Evolutionary conservation across 2,797 vertebrate species (phyloP), one percentile per base, ranked within the genome.

Genomic region (Silurus aristotelis): DNA sequence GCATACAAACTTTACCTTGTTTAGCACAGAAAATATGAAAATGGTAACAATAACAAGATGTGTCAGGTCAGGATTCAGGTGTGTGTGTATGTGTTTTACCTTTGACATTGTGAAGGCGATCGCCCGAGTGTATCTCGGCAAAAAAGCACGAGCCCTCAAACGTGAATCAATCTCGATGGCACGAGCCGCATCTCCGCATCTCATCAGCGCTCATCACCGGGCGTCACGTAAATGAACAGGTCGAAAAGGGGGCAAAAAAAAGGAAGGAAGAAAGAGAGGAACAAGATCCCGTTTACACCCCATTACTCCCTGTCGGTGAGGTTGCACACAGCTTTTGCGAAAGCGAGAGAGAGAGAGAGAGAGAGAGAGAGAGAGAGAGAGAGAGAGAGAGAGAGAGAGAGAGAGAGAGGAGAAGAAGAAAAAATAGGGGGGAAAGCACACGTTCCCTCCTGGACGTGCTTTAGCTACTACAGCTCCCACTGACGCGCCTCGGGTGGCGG

Each of bases 381-480:
- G 31, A 31, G 3, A 38, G 38, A 38, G 38, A 38, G 38, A 38
- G 31, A 3, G 31, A 38, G 31, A 3, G 31, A 38, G 31, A 4
- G 38, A 38, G 38, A 38, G 3, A 38, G 38, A 5, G 38, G 4
- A 5, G 38, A 75, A 48, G 13, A n/a, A 15, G 43, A 71, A 68
- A 63, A 83, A 38, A 38, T 38, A 4, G 4, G 38, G 38, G 38
- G 19, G 67, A 63, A 77, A 80, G 46, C 83, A 63, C 84, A 68
- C 88, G 43, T 82, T 83, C 86, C 84, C 46, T 86, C 83, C 63
- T 83, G n/a, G 84, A 72, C n/a, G 88, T 12, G 82, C 87, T 75
- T 70, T 82, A 60, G 63, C 80, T 87, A 85, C 88, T 89, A 83
- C 80, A 81, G 82, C 75, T 70, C 15, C n/a, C 38, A 19, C 56